Conservation (phyloP, 2,888 invertebrate genomes). For the Rhopalosiphum nymphaeae region DNA sequence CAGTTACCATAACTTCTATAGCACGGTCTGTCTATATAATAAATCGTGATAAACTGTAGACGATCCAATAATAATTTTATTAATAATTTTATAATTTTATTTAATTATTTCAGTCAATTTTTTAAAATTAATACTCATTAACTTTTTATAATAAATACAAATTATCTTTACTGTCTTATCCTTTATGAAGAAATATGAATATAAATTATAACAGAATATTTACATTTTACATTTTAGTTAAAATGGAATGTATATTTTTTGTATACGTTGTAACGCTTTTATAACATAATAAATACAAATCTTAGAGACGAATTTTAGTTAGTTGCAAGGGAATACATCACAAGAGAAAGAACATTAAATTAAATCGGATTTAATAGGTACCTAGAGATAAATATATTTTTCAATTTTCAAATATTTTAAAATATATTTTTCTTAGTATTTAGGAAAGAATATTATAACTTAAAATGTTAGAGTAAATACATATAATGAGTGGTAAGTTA, state of each 20-base stretch:
- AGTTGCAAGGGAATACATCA: slow-evolving; percentile 35
- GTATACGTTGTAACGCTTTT: neutral
- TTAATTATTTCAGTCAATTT: neutral
- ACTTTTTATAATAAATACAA: slow-evolving; percentile 20
- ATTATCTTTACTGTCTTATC: neutral
- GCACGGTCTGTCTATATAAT: neutral
- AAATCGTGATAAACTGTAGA: neutral
- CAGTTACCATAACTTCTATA: neutral
- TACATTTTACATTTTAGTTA: no score
- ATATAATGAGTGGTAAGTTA: neutral
- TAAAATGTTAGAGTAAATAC: neutral
- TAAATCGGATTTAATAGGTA: slow-evolving; percentile 30
- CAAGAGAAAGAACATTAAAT: slow-evolving; percentile 15
- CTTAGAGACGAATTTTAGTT: neutral
- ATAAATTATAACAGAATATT: neutral
- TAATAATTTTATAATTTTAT: neutral
- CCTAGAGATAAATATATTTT: slow-evolving; percentile 38
- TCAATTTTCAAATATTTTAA: slow-evolving; percentile 40
- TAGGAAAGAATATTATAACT: neutral
- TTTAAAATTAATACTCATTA: neutral
- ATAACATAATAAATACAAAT: slow-evolving; percentile 51
- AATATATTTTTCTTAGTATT: neutral
- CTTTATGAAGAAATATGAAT: neutral
- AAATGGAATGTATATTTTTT: slow-evolving; percentile 15
- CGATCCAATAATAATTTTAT: neutral